Base-by-base conservation (phyloP, 2,888 invertebrate species). In the Zele albiditarsus region DNA sequence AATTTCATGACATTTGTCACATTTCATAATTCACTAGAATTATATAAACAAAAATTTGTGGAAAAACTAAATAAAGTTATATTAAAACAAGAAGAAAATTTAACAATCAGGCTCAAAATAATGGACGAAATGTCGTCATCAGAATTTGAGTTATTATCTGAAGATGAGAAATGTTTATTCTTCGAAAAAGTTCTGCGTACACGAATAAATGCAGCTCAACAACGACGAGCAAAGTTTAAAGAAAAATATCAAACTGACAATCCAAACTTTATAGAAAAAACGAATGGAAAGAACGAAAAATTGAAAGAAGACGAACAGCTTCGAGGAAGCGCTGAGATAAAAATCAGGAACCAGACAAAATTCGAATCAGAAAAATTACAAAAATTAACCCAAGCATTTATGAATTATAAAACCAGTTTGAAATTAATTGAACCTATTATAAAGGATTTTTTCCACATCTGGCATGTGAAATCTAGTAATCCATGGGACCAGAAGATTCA, bases 1-100 rank as follows among this genome's bases (percentile, higher is more conserved):
- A 80, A 84, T 71, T 81, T 80, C 25, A 77, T 80, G 6, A 78
- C 85, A 27, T 84, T 87, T 75, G 78, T 89, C 20, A 83, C 82
- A n/a, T 86, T 86, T 70, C 73, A 84, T n/a, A 84, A 86, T 71
- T 80, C 82, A 3, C 73, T 82, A 63, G 76, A 78, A 57, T 71
- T 74, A 25, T 84, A 83, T 67, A 70, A 80, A 33, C 57, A 20
- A 14, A 42, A 69, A 69, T 75, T 76, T 67, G 8, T 28, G 70
- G 79, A 62, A 63, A 76, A 78, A 58, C 63, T 38, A 67, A 65
- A 33, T 49, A 57, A 31, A 27, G 77, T 77, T n/a, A 66, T 53
- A 25, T n/a, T 25, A 4, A 28, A 14, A 46, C 69, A 76, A 42
- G 76, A 71, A 76, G 67, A 49, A 16, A 33, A 68, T 68, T 68